phyloP scores from a whole-genome alignment of 2,888 invertebrate species.

The Dynastes grantii region DNA sequence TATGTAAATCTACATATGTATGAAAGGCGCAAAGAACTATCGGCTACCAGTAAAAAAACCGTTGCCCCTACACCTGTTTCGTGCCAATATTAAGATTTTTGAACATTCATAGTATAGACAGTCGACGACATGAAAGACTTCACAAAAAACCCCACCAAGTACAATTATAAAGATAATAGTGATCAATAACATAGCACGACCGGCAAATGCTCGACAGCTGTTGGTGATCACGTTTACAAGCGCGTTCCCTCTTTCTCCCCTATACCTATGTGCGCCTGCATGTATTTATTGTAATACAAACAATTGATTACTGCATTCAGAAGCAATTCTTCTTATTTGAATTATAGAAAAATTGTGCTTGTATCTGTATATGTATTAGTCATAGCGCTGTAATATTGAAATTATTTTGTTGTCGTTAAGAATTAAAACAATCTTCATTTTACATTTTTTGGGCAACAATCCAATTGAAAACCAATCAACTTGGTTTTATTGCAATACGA shows the following conservation, averaged over 20 bases:
- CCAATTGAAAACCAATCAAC: too few relatives aligned
- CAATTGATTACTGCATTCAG: too few relatives aligned
- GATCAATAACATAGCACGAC: slow-evolving; percentile 38
- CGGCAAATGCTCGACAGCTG: slow-evolving; percentile 39
- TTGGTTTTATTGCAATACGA: too few relatives aligned
- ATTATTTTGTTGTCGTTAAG: too few relatives aligned
- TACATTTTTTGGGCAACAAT: too few relatives aligned
- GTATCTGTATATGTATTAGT: too few relatives aligned
- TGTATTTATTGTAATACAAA: not conserved
- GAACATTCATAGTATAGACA: not conserved
- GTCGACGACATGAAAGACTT: slow-evolving; percentile 1
- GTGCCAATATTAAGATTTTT: not conserved
- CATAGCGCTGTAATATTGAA: too few relatives aligned
- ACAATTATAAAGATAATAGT: slow-evolving; percentile 38
- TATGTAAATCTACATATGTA: too few relatives aligned
- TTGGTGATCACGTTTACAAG: slow-evolving; percentile 33
- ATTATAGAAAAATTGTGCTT: too few relatives aligned
- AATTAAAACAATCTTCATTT: too few relatives aligned
- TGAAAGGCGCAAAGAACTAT: too few relatives aligned
- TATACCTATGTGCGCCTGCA: not conserved
- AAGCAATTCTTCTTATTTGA: too few relatives aligned
- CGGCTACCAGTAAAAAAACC: not conserved
- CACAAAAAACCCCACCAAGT: slow-evolving; percentile 20
- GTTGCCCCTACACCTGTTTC: not conserved
- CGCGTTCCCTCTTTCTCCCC: not conserved